Percentiles rank a stretch among this genome's conserved stretches.
These are phyloP conservation scores for Boloria euphrosyne DNA, from an alignment of 2,888 invertebrate species.

Conservation along the genomic window DNA sequence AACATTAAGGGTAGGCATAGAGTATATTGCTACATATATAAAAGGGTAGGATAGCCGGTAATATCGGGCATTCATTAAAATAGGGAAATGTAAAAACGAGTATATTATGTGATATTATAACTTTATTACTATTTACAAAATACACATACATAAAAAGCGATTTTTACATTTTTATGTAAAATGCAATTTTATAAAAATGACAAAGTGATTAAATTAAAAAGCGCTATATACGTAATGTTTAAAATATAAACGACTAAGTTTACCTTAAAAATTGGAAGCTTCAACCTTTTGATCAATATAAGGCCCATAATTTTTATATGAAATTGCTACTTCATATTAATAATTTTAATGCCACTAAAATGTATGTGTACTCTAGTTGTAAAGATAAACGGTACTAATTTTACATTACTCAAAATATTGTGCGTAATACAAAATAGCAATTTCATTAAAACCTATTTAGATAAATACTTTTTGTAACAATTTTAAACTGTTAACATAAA, in stretches of 20 bases:
- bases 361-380: slow-evolving; percentile 5
- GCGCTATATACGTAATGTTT: slow-evolving; percentile 12
- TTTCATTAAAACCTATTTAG: slow-evolving; percentile 10
- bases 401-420: slow-evolving; percentile 9
- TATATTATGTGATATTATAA: slow-evolving; percentile 27
- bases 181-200: slow-evolving; percentile 14
- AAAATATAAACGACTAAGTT: slow-evolving; percentile 2
- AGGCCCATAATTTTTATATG: slow-evolving; percentile 3
- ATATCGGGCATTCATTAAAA: neutral
- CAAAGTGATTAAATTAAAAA: slow-evolving; percentile 19
- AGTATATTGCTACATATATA: too few relatives aligned
- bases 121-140: slow-evolving; percentile 38
- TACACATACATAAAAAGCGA: slow-evolving; percentile 30
- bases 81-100: neutral
- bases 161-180: slow-evolving; percentile 25
- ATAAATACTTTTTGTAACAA: slow-evolving; percentile 9
- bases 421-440: slow-evolving; percentile 22
- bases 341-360: slow-evolving; percentile 9
- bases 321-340: slow-evolving; percentile 12
- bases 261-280: neutral
- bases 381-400: slow-evolving; percentile 14
- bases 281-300: neutral
- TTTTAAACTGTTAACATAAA: slow-evolving; percentile 12
- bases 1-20: too few relatives aligned
- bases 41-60: too few relatives aligned